Evolutionary conservation across 2,113 vertebrate genomes (phyloP), one percentile per base, ranked within the genome.

Genomic region (Mus pahari): DNA sequence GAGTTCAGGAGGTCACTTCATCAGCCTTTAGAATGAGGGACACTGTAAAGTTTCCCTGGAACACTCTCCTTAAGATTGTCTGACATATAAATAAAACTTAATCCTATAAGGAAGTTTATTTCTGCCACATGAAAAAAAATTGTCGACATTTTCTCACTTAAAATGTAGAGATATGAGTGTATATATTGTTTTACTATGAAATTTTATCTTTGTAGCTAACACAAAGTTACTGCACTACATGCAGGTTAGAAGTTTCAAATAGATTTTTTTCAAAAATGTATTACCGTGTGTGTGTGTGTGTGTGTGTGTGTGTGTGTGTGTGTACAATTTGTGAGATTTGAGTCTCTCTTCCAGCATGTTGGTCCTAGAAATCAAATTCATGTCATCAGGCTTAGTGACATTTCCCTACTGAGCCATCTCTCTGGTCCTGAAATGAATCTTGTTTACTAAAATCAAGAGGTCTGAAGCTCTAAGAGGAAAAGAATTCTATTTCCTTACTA

Each of bases 21-120:
- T 66, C 0, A 19, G 26, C 42, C 53, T 48, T 75, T 64, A 48
- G 48, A 64, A 89, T 66, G 62, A 33, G 3, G 2, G 8, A 24
- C 7, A 83, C 89, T 84, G 17, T 36, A 55, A 50, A 53, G 48
- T 53, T 17, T 20, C 2, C 68, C 31, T 33, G 33, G 68, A 60
- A 91, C 7, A 64, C 22, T 89, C 82, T 83, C 83, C 60, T 86
- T 93, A 77, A 94, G 70, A 12, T 71, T 62, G 79, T 20, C 53
- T 93, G 39, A 53, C 20, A 48, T 26, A 60, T 22, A 91, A 89
- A 45, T n/a, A 89, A 91, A 89, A 31, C 86, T 45, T 33, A 77
- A 48, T 75, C 60, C 58, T 62, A 71, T 86, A 19, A 60, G 45
- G 36, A 60, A 9, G 66, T 64, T 68, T 93, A 39, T 83, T 33